phyloP scores from a whole-genome alignment of 37 sponge, comb jelly and placozoan genomes.

The Geodia barretti region DNA sequence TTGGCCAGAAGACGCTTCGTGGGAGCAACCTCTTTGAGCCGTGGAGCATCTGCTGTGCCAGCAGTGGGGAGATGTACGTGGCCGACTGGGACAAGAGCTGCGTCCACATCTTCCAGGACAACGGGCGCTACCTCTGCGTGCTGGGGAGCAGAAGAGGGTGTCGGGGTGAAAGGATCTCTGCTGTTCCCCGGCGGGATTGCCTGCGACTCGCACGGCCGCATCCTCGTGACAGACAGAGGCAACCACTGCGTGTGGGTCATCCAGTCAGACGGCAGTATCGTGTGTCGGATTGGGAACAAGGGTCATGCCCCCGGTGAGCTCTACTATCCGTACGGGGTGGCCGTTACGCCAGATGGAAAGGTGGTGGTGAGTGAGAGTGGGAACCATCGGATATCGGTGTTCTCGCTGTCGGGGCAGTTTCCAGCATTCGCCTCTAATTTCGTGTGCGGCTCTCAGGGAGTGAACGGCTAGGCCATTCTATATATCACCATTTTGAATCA shows the following conservation, averaged over 20 bases:
- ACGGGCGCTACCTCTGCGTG: not conserved
- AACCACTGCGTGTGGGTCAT: slow-evolving; percentile 18
- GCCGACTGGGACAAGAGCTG: not conserved
- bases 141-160: not conserved
- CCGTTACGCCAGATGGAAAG: not conserved
- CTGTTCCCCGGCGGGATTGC: slow-evolving; percentile 1
- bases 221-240: slow-evolving; percentile 8
- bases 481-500: too few species aligned
- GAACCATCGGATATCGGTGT: slow-evolving; percentile 19
- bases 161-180: not conserved
- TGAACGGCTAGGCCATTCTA: too few species aligned
- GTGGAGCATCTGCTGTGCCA: not conserved
- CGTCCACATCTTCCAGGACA: slow-evolving; percentile 5
- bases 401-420: slow-evolving; percentile 11
- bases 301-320: slow-evolving; percentile 27
- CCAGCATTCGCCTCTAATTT: too few species aligned
- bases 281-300: not conserved
- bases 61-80: not conserved
- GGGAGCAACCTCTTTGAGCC: not conserved
- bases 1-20: slow-evolving; percentile 30
- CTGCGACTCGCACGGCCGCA: slow-evolving; percentile 1
- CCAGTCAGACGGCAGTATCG: not conserved
- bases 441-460: too few species aligned
- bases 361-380: slow-evolving; percentile 24
- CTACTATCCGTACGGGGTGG: slow-evolving; percentile 13